Evolutionary conservation across 2,113 vertebrate genomes (phyloP).

Genomic region (Arizona elegans): DNA sequence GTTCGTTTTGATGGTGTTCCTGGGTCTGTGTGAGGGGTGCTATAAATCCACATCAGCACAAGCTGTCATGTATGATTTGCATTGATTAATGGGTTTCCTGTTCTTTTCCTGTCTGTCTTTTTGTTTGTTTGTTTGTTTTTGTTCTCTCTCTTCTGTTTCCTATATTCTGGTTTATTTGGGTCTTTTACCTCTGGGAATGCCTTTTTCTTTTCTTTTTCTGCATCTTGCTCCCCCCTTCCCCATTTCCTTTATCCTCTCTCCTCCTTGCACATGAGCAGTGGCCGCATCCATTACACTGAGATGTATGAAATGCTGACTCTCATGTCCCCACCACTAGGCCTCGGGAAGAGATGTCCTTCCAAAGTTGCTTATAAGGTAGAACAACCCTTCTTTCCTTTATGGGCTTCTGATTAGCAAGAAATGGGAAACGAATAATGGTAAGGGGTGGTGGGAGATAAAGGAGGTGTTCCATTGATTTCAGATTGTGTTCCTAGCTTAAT

Average conservation of each 20-base stretch:
- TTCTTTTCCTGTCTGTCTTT: constrained; percentile 80
- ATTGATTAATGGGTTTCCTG: constrained; percentile 81
- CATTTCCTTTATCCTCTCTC: constrained; percentile 51
- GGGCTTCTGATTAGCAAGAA: constrained; percentile 62
- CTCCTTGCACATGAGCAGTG: constrained; percentile 81
- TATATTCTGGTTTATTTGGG: constrained; percentile 62
- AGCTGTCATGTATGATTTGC: constrained; percentile 71
- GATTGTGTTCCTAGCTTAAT: constrained; percentile 1
- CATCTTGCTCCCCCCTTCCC: constrained; percentile 54
- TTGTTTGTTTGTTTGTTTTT: constrained; percentile 50
- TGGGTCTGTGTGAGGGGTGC: constrained; percentile 76
- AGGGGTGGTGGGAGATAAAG: constrained; percentile 19
- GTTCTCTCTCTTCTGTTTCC: constrained; percentile 63
- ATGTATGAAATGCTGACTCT: constrained; percentile 99
- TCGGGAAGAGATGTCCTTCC: constrained; percentile 99
- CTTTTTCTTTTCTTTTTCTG: constrained; percentile 63
- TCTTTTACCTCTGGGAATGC: constrained; percentile 76
- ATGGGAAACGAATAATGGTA: constrained; percentile 44
- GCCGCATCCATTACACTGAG: constrained; percentile 99
- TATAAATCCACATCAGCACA: constrained; percentile 75
- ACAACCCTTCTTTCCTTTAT: constrained; percentile 72
- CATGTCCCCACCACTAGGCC: constrained; percentile 99
- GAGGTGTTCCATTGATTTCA: neutral
- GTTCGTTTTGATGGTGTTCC: constrained; percentile 52
- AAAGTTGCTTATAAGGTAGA: constrained; percentile 99